phyloP scores from a whole-genome alignment of 1,140 invertebrate species.

The Coelopa frigida region DNA sequence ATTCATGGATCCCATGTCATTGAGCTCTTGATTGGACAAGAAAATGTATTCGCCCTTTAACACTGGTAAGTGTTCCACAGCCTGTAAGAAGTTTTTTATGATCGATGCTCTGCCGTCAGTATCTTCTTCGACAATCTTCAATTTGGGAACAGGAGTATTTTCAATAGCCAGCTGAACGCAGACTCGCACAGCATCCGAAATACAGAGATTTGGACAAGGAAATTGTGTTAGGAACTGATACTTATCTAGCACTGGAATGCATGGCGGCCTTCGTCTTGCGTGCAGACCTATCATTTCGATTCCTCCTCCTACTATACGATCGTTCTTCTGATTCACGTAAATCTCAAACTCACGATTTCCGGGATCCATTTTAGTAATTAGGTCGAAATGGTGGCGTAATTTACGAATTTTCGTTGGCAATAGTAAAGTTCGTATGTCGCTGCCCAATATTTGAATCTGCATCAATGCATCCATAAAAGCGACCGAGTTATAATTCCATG shows the following conservation, averaged over 20 bases:
- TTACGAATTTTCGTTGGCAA: conserved; percentile 80
- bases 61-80: conserved; percentile 57
- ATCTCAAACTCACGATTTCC: conserved; percentile 43
- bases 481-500: conserved; percentile 79
- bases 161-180: conserved; percentile 69
- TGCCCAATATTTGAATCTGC: conserved; percentile 72
- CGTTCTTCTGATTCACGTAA: conserved; percentile 25
- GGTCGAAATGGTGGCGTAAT: conserved; percentile 57
- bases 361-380: conserved; percentile 37
- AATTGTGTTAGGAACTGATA: conserved; percentile 70
- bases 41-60: conserved; percentile 45
- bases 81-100: conserved; percentile 49
- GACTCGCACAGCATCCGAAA: conserved; percentile 25
- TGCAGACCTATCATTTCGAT: conserved; percentile 77
- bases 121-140: conserved; percentile 60
- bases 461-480: conserved; percentile 90
- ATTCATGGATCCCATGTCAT: conserved; percentile 48
- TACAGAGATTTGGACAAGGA: conserved; percentile 41
- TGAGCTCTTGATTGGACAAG: conserved; percentile 46
- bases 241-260: conserved; percentile 62
- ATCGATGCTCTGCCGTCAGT: conserved; percentile 43
- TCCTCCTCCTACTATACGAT: conserved; percentile 61
- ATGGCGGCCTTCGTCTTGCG: conserved; percentile 58
- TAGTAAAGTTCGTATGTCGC: conserved; percentile 66
- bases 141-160: conserved; percentile 59